Evolutionary conservation across 2,888 invertebrate genomes (phyloP).

Genomic region (Hypsopygia costalis): DNA sequence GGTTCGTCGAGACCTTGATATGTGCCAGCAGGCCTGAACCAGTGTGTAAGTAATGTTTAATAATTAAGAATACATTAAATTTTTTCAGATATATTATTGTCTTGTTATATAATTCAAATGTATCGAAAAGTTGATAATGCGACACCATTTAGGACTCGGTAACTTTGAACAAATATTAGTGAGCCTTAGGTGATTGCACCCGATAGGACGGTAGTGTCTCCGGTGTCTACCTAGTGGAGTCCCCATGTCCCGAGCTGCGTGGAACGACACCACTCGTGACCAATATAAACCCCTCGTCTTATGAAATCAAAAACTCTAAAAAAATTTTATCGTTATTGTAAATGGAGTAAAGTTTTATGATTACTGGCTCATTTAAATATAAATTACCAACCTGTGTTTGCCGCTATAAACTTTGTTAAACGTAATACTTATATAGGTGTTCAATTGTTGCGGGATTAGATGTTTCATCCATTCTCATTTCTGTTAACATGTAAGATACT

Average conservation of each 20-base stretch:
- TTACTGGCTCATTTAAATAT: conserved; percentile 72
- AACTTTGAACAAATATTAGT: conserved; percentile 67
- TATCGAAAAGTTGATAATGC: conserved; percentile 66
- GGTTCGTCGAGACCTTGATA: conserved; percentile 49
- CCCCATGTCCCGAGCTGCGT: conserved; percentile 13
- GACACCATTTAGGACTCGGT: conserved; percentile 57
- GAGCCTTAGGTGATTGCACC: conserved; percentile 70
- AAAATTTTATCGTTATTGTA: conserved; percentile 72
- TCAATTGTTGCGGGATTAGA: conserved; percentile 78
- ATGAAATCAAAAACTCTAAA: conserved; percentile 56
- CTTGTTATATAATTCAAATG: conserved; percentile 81
- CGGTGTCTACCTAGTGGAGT: conserved; percentile 28
- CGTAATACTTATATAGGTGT: conserved; percentile 75
- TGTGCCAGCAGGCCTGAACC: conserved; percentile 68
- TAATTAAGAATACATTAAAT: conserved; percentile 77
- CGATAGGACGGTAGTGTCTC: conserved; percentile 49
- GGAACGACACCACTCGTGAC: conserved; percentile 5
- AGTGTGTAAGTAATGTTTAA: conserved; percentile 76
- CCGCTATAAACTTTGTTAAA: conserved; percentile 75
- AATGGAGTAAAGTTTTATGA: conserved; percentile 72
- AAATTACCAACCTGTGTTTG: conserved; percentile 67
- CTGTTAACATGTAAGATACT: conserved; percentile 70
- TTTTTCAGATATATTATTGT: conserved; percentile 81
- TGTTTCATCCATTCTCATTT: conserved; percentile 70
- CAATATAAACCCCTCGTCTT: conserved; percentile 54